These are phyloP conservation scores for Magallana ariakensis DNA, from an alignment of 1,140 invertebrate genomes.

Conservation along the genomic window DNA sequence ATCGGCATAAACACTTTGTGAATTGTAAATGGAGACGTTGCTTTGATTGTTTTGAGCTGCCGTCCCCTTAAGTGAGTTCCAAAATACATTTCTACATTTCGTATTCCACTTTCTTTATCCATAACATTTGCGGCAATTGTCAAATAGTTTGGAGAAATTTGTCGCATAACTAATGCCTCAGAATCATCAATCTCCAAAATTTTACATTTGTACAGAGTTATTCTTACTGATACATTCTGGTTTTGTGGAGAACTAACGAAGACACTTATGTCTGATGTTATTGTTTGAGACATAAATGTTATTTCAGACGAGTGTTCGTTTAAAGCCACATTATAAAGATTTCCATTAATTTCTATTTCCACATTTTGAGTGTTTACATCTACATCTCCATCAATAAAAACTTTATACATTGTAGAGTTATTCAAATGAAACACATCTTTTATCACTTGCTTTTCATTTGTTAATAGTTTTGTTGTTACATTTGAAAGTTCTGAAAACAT, in stretches of 20 bases:
- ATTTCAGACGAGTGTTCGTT: too few species aligned
- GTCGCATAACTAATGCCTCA: slow-evolving; percentile 18
- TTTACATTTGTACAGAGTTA: background rate
- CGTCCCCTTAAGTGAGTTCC: slow-evolving; percentile 54
- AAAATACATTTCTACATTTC: slow-evolving; percentile 43
- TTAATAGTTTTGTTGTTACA: background rate
- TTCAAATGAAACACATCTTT: too few species aligned
- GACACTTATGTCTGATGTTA: too few species aligned
- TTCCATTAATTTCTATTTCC: background rate
- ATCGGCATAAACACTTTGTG: slow-evolving; percentile 39
- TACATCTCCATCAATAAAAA: background rate
- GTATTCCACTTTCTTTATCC: slow-evolving; percentile 57
- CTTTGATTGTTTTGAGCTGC: slow-evolving; percentile 44
- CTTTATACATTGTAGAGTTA: background rate
- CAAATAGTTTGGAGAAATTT: slow-evolving; percentile 46
- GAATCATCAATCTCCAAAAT: background rate
- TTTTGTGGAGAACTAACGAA: background rate
- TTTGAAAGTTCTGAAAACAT: background rate
- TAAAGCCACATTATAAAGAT: background rate
- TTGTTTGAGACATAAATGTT: too few species aligned
- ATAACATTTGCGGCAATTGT: slow-evolving; percentile 46
- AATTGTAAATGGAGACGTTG: slow-evolving; percentile 37
- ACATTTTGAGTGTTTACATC: too few species aligned
- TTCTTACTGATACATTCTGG: too few species aligned
- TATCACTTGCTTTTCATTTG: background rate